Evolutionary conservation across 2,113 vertebrate genomes (phyloP), one percentile per base, ranked within the genome.

Genomic region (Cochlearius cochlearius): DNA sequence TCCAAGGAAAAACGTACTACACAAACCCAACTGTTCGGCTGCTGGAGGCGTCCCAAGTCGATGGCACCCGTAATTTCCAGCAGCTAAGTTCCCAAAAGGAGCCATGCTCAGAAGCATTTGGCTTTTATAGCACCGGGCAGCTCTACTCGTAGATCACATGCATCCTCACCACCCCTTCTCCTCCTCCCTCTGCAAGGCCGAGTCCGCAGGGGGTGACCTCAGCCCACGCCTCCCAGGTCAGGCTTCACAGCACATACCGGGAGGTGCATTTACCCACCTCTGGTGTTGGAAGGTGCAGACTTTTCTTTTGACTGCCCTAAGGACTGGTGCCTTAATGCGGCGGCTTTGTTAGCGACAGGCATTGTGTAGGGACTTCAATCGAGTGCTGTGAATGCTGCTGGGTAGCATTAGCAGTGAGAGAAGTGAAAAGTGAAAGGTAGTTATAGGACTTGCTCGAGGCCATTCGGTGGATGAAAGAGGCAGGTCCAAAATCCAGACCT

Each of bases 311-410:
- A 25, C 62, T 49, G 17, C 58, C 64, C 19, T 41, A 53, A 90
- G 58, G 64, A 62, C 53, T 6, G 12, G 38, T 84, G 73, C 55
- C 71, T 67, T 66, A 79, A 27, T 2, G 13, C 3, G 1, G 19
- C 0, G 0, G 22, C 27, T 76, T 86, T 72, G 38, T 16, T 53
- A 79, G 43, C 5, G 7, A 18, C 16, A 13, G 21, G 27, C 25
- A 15, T 39, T 62, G 23, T 10, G 29, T 2, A 26, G 17, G 36
- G 39, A 59, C 36, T 56, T 79, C 15, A 19, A 0, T 1, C 0
- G 7, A 43, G 45, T 21, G 14, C 58, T 52, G 27, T 39, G 62
- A 64, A 39, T 75, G 87, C 53, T 49, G 21, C 55, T 49, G 38
- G 68, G 43, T 15, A 72, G 38, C 60, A 55, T 50, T 15, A 71